Percentiles rank a stretch among this genome's conserved stretches.
These are phyloP conservation scores for Fragum fragum DNA, from an alignment of 2,888 invertebrate species.

Conservation along the genomic window DNA sequence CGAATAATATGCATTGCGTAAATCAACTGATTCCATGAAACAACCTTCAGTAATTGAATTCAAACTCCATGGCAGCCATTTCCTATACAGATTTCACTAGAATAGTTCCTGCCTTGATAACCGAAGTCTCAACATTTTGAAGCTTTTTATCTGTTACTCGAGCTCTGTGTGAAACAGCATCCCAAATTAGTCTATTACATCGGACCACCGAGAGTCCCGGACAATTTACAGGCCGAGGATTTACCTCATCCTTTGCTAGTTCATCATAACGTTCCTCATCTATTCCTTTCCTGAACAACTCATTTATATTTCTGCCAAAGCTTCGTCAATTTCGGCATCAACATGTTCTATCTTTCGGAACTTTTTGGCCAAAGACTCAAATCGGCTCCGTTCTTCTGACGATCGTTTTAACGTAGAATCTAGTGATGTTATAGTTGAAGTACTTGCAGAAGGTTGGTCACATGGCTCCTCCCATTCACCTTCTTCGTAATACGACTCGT, in stretches of 20 bases:
- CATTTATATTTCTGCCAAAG: constrained; percentile 12
- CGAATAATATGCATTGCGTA: constrained; percentile 33
- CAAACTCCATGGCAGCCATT: constrained; percentile 12
- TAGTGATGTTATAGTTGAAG: not conserved
- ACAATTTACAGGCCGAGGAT: not conserved
- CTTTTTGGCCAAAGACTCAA: constrained; percentile 3
- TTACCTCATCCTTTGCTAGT: not conserved
- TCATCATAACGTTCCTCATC: constrained; percentile 12
- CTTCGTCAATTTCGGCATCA: not conserved
- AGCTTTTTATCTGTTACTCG: constrained; percentile 15
- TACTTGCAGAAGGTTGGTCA: not conserved
- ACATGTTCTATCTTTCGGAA: constrained; percentile 5
- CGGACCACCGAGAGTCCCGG: not conserved
- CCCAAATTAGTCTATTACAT: not conserved
- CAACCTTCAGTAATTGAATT: constrained; percentile 9
- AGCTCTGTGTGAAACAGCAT: no score
- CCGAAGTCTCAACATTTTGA: not conserved
- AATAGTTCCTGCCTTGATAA: constrained; percentile 8
- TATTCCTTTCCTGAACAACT: constrained; percentile 16
- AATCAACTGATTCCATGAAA: constrained; percentile 27
- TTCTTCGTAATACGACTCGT: not conserved
- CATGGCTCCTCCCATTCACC: not conserved
- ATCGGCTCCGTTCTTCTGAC: not conserved
- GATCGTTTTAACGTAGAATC: not conserved
- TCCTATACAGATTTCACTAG: not conserved